phyloP scores from a whole-genome alignment of 64 coral and sea anemone species.

The Stichodactyla helianthus region DNA sequence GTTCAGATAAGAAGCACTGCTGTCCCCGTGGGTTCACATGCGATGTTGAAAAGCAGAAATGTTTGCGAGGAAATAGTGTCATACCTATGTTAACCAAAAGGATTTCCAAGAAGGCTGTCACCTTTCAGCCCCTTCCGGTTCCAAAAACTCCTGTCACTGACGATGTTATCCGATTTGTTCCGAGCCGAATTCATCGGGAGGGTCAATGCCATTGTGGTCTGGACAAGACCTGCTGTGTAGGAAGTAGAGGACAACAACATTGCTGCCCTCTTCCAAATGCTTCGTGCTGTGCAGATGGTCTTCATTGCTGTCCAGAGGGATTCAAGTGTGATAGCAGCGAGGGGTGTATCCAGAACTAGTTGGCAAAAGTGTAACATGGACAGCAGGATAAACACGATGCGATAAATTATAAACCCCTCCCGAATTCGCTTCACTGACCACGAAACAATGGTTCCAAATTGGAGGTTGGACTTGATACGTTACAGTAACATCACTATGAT shows the following conservation, averaged over 20 bases:
- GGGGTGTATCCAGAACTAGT: neutral
- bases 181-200: neutral
- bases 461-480: too few species aligned
- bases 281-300: conserved; percentile 58
- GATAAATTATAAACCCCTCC: too few species aligned
- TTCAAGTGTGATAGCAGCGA: conserved; percentile 29
- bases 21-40: conserved; percentile 66
- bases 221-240: conserved; percentile 51
- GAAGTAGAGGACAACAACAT: conserved; percentile 23
- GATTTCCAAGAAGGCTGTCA: neutral
- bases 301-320: conserved; percentile 59
- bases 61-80: neutral
- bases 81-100: conserved; percentile 27
- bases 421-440: too few species aligned
- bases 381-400: too few species aligned
- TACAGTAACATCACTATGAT: too few species aligned
- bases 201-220: conserved; percentile 23
- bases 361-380: too few species aligned
- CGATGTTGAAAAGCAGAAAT: neutral
- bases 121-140: neutral
- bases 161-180: conserved; percentile 2
- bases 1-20: conserved; percentile 60
- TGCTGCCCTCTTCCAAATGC: conserved; percentile 63
- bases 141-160: neutral
- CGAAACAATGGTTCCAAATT: too few species aligned